These are phyloP conservation scores for Limosa lapponica DNA, from an alignment of 2,797 vertebrate species.

Conservation along the genomic window DNA sequence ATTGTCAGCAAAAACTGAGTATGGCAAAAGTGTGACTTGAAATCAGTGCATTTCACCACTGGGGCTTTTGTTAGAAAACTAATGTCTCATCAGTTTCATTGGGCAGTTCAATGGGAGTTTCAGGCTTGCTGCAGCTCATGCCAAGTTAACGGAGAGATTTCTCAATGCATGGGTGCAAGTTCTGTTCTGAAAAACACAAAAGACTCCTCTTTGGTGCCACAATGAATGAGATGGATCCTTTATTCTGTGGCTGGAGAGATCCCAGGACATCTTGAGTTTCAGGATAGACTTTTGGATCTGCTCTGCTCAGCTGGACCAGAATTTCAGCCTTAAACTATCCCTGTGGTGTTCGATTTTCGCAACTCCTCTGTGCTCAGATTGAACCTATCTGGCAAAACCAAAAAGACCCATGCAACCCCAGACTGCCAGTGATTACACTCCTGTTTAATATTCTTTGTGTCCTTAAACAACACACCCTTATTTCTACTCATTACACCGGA, in stretches of 20 bases:
- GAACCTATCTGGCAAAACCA: neutral
- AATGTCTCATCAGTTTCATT: slow-evolving; percentile 1
- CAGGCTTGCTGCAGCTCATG: neutral
- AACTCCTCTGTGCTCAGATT: neutral
- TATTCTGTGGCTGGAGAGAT: neutral
- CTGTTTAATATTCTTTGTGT: neutral
- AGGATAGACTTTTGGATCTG: neutral
- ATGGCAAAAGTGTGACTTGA: slow-evolving; percentile 23
- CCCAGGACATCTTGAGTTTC: neutral
- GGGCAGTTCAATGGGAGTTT: neutral
- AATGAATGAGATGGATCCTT: neutral
- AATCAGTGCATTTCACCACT: slow-evolving; percentile 17
- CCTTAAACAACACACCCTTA: neutral
- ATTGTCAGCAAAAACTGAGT: neutral
- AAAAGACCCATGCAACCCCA: neutral
- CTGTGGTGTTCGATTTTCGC: neutral
- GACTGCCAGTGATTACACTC: neutral
- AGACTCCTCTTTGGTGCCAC: neutral
- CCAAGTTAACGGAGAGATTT: slow-evolving; percentile 6
- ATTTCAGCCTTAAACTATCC: neutral
- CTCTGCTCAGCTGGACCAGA: neutral
- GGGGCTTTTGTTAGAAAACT: neutral
- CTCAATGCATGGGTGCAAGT: neutral
- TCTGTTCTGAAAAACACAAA: neutral
- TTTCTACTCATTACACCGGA: neutral